Percentiles rank a stretch among this genome's conserved stretches.
These are phyloP conservation scores for Lanius collurio DNA, from an alignment of 2,113 vertebrate genomes.

Conservation along the genomic window DNA sequence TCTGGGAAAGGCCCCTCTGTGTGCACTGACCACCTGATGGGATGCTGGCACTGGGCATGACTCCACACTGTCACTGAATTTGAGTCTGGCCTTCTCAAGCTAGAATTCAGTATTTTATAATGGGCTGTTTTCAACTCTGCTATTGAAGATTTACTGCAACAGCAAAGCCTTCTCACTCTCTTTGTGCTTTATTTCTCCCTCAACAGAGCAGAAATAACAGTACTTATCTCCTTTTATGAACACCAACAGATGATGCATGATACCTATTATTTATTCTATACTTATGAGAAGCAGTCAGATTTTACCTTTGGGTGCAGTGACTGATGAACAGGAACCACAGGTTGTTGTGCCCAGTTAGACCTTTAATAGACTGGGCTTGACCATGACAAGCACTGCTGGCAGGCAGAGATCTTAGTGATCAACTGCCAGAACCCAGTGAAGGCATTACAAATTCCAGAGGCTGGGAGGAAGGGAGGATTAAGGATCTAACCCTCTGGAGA, in stretches of 20 bases:
- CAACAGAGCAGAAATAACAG: slow-evolving; percentile 34
- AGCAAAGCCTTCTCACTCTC: background rate
- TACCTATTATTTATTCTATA: background rate
- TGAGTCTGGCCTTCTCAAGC: background rate
- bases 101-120: background rate
- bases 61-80: background rate
- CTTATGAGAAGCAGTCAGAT: background rate
- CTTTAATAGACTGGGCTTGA: background rate
- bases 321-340: background rate
- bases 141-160: background rate
- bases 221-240: background rate
- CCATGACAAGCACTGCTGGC: background rate
- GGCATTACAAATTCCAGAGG: background rate
- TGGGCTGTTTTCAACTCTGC: background rate
- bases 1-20: background rate
- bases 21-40: background rate
- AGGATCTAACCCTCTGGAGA: background rate
- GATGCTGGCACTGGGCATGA: background rate
- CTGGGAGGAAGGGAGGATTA: background rate
- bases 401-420: background rate
- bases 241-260: slow-evolving; percentile 24
- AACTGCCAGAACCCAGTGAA: background rate
- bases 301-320: background rate
- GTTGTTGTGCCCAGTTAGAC: background rate
- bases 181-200: slow-evolving; percentile 37